Conservation (phyloP, 2,888 invertebrate species). For the Acronicta aceris region DNA sequence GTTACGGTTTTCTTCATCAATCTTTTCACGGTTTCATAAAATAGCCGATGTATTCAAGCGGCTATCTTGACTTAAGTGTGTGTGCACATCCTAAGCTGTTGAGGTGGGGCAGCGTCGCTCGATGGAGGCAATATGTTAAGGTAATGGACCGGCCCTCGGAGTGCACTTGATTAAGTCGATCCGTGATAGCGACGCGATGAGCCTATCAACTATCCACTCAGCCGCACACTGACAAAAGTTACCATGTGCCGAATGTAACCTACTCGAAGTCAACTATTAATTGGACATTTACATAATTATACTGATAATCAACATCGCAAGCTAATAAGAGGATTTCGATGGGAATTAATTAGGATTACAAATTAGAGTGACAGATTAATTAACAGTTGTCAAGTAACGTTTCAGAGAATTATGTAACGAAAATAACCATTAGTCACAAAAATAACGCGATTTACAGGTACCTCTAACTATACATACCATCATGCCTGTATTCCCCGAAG, state of each 20-base stretch:
- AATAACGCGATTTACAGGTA: neutral
- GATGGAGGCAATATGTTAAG: conserved; percentile 75
- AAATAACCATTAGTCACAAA: neutral
- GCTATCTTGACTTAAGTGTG: conserved; percentile 39
- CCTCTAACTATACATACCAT: no score
- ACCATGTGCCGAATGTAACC: conserved; percentile 29
- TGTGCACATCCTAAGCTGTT: conserved; percentile 44
- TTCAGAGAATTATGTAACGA: conserved; percentile 20
- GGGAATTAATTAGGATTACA: conserved; percentile 38
- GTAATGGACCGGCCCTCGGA: conserved; percentile 71
- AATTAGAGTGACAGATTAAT: conserved; percentile 41
- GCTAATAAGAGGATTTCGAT: conserved; percentile 25
- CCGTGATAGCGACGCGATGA: conserved; percentile 70
- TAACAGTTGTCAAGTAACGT: conserved; percentile 35
- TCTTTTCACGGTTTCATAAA: conserved; percentile 25
- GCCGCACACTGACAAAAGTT: conserved; percentile 52
- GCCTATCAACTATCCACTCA: conserved; percentile 67
- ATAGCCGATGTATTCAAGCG: conserved; percentile 14
- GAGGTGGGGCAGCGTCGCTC: conserved; percentile 50
- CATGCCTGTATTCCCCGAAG: no score
- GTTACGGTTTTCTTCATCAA: neutral
- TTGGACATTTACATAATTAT: conserved; percentile 51
- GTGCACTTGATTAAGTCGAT: conserved; percentile 79
- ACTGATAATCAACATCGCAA: conserved; percentile 25
- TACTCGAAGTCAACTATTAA: conserved; percentile 30